A percentile compares a stretch with the other conserved stretches of the same genome.
Conservation (phyloP, 2,888 invertebrate species). For the Schizaphis graminum region DNA sequence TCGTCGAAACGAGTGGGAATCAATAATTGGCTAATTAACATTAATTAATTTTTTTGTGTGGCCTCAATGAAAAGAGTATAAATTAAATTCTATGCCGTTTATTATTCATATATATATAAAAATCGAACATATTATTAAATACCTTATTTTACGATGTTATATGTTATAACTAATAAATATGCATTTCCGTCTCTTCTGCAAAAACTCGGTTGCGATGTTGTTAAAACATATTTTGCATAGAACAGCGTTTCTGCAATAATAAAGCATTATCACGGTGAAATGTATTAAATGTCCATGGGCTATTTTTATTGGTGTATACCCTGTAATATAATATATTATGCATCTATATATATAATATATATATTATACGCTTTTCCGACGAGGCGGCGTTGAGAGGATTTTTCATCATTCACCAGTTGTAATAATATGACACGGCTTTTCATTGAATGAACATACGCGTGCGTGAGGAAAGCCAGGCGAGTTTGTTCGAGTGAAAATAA, state of each 20-base stretch:
- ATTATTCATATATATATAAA: not conserved
- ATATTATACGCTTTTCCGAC: not conserved
- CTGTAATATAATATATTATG: too few relatives aligned
- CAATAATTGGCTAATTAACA: slow-evolving; percentile 36
- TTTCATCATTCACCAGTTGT: not conserved
- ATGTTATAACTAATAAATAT: not conserved
- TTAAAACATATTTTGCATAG: not conserved
- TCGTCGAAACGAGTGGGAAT: slow-evolving; percentile 31
- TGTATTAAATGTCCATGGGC: not conserved
- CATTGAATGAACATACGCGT: not conserved
- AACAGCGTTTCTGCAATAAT: not conserved
- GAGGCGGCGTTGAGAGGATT: not conserved
- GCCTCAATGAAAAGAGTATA: not conserved
- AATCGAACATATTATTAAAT: not conserved
- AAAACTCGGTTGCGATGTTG: not conserved
- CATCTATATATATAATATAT: too few relatives aligned
- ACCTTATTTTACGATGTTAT: not conserved
- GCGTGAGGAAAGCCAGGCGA: not conserved
- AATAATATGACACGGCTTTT: not conserved
- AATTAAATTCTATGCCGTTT: not conserved
- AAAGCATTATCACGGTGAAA: not conserved
- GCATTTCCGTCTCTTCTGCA: not conserved
- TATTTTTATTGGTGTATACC: not conserved
- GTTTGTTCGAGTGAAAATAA: not conserved
- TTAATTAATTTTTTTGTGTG: slow-evolving; percentile 23